Base-by-base conservation (phyloP, 2,888 invertebrate species). In the Sipunculus nudus region DNA sequence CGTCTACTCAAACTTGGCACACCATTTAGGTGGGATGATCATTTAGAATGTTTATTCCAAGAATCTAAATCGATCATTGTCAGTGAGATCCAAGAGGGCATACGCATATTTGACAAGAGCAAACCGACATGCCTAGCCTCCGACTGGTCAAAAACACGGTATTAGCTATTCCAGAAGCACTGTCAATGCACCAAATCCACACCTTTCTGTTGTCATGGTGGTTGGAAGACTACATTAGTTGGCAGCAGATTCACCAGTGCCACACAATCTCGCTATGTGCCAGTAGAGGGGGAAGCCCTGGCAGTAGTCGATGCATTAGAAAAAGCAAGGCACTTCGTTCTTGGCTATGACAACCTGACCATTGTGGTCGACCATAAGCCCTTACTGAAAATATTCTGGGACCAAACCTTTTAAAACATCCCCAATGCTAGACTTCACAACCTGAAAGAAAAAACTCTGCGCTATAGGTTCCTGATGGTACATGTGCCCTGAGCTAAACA, bases 61-160 rank as follows among this genome's bases (percentile, higher is more conserved):
- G 56, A 61, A 10, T 63, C 57, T 2, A 64, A 59, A 39, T 29
- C 3, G 13, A 35, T 52, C 8, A 64, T 65, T 23, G 23, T 26
- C 8, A 26, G 40, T 4, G 53, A 64, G 32, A 65, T 64, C 16
- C 28, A 57, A 23, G 23, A 68, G 21, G 70, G 71, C 6, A 71
- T 71, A 1, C 53, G 43, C 13, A 74, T 72, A 35, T 71, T 71
- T 53, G 68, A 71, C 63, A 50, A 61, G 21, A 50, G 31, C 31
- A 72, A 63, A 59, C 71, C 71, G 6, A 71, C 70, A 8, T 72
- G 74, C 63, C 59, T 74, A 21, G 70, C 69, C 1, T 73, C 74
- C 3, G 72, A 75, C 54, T 75, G 72, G 70, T 70, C 68, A 10
- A 71, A 65, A n/a, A n/a, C n/a, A n/a, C n/a, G n/a, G n/a, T n/a